phyloP scores from a whole-genome alignment of 2,888 invertebrate genomes.

The Cephus sareptanus region DNA sequence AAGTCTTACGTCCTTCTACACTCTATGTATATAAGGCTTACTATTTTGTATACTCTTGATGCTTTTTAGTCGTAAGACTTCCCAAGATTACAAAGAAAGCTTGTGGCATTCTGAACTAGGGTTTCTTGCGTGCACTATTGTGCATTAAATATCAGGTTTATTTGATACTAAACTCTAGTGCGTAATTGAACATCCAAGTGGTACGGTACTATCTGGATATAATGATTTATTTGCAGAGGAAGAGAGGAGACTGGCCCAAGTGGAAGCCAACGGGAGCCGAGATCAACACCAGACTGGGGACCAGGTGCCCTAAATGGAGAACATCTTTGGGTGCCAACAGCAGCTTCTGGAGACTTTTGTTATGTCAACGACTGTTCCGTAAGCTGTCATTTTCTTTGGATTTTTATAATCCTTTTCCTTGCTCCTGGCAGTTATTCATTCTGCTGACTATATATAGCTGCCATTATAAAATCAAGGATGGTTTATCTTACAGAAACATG shows the following conservation, averaged over 20 bases:
- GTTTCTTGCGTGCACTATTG: neutral
- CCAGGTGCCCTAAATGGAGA: constrained; percentile 90
- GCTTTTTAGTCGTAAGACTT: neutral
- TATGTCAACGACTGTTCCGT: constrained; percentile 93
- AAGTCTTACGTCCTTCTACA: neutral
- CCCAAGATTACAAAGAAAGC: neutral
- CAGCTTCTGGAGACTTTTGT: constrained; percentile 93
- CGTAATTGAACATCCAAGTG: neutral
- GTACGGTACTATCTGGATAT: neutral
- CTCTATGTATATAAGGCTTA: neutral
- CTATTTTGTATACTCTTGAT: neutral
- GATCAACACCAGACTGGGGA: constrained; percentile 89
- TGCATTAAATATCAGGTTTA: neutral
- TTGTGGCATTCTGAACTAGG: neutral
- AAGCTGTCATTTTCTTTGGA: constrained; percentile 53
- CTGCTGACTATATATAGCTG: neutral
- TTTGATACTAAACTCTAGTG: neutral
- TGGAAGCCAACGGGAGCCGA: constrained; percentile 68
- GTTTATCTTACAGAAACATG: constrained; percentile 80
- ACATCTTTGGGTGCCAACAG: constrained; percentile 93
- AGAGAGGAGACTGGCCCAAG: constrained; percentile 49
- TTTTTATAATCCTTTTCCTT: too few relatives aligned
- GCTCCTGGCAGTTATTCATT: neutral
- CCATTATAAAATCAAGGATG: neutral
- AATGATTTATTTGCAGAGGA: constrained; percentile 42